Evolutionary conservation across 1,140 invertebrate genomes (phyloP), one percentile per base, ranked within the genome.

Genomic region (Chironomus tepperi): DNA sequence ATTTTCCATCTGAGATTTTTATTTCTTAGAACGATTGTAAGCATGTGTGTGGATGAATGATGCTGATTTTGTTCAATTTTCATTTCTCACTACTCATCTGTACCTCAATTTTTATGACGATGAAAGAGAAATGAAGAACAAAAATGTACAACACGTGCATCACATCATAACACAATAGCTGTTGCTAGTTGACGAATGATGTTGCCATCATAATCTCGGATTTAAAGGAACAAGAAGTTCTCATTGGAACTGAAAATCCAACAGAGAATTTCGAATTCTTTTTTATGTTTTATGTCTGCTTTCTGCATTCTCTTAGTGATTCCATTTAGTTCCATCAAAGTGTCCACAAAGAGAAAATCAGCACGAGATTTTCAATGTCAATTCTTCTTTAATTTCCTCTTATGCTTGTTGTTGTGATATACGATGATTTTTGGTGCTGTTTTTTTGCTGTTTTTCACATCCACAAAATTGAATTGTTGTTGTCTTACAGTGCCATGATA

Each of bases 331-430:
- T 34, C 24, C 43, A 10, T 47, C n/a, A 57, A 57, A 57, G 15
- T 57, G n/a, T 15, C 12, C 47, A 57, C 24, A 57, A 8, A 57
- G 12, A 57, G 47, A 57, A 57, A 57, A n/a, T n/a, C 12, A 57
- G 47, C 47, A 57, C 47, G 47, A 57, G 47, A 57, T 57, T 57
- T 57, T 57, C 47, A 57, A 57, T 57, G 47, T 57, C 47, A 57
- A 57, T 12, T 57, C n/a, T 57, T 57, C 47, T 57, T n/a, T 57
- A 34, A 34, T 34, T 34, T 34, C 24, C 24, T 34, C 24, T 34
- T 5, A 34, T 34, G 24, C 5, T 34, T 34, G 24, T 3, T 57
- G 47, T 12, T 57, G 47, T 34, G 24, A 34, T 34, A 34, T 34
- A 34, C 24, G 24, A 34, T 34, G 24, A 34, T 34, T 34, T 34